Conservation (phyloP, 2,113 vertebrate genomes). For the Synchiropus splendidus region DNA sequence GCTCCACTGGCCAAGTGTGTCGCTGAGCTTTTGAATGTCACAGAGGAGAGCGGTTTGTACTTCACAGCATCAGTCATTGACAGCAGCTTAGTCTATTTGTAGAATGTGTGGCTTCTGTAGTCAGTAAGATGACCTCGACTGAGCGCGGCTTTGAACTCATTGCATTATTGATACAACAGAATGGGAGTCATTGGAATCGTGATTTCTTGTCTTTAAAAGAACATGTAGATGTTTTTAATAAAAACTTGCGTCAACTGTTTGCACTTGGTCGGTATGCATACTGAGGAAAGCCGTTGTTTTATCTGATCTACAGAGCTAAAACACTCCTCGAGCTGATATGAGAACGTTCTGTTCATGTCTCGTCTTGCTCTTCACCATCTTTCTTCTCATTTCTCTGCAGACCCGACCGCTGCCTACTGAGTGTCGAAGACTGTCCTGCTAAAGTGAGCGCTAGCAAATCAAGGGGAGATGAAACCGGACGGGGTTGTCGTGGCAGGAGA, state of each 20-base stretch:
- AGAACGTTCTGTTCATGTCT: slow-evolving; percentile 31
- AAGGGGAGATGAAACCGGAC: slow-evolving; percentile 70
- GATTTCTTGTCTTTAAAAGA: too few species aligned
- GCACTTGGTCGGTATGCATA: too few species aligned
- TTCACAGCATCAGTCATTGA: slow-evolving; percentile 18
- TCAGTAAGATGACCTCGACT: too few species aligned
- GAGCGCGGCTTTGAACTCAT: too few species aligned
- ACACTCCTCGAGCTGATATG: slow-evolving; percentile 34
- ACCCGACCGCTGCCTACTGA: slow-evolving; percentile 19
- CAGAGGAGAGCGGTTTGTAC: slow-evolving; percentile 18
- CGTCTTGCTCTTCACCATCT: slow-evolving; percentile 40
- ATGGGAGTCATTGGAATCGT: too few species aligned
- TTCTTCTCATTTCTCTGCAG: slow-evolving; percentile 24
- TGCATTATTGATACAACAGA: too few species aligned
- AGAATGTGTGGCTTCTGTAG: slow-evolving; percentile 14
- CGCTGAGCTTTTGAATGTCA: slow-evolving; percentile 32
- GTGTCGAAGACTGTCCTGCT: too few species aligned
- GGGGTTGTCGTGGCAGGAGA: slow-evolving; percentile 64
- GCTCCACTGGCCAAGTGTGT: slow-evolving; percentile 32
- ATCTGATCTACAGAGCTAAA: slow-evolving; percentile 36
- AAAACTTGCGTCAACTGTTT: too few species aligned
- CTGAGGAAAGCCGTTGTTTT: too few species aligned
- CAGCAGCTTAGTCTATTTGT: slow-evolving; percentile 26
- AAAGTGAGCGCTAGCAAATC: slow-evolving; percentile 26
- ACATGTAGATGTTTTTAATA: too few species aligned